Conservation (phyloP, 1,140 invertebrate species). For the Ephestia elutella region DNA sequence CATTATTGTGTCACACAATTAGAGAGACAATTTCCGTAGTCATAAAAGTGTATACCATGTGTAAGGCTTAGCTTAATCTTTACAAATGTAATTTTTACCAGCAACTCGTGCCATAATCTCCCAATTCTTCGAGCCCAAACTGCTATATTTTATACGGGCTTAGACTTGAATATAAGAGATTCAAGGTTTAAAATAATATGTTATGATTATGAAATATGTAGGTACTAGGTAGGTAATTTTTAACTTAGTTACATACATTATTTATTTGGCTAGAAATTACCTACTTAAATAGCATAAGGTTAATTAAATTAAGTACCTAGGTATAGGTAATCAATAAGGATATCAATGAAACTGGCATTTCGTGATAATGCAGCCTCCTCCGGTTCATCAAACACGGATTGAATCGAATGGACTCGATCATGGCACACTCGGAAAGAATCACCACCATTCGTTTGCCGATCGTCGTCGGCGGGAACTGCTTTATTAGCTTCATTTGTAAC, state of each 20-base stretch:
- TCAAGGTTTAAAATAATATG: no score
- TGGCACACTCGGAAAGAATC: background rate
- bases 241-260: no score
- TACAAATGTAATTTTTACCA: conserved; percentile 5
- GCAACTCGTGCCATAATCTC: background rate
- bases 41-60: background rate
- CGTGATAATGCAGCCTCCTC: background rate
- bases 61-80: background rate
- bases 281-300: no score
- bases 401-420: background rate
- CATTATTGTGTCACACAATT: background rate
- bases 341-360: no score
- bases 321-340: no score
- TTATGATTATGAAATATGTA: no score
- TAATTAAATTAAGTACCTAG: no score
- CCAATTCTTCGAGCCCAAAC: background rate
- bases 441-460: background rate
- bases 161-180: background rate
- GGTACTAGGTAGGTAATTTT: no score
- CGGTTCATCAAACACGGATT: background rate
- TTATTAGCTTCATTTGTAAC: background rate
- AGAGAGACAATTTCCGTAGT: background rate
- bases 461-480: background rate
- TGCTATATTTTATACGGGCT: background rate
- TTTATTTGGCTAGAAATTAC: no score